phyloP scores from a whole-genome alignment of 2,888 invertebrate genomes.

The Tanypteryx hageni region DNA sequence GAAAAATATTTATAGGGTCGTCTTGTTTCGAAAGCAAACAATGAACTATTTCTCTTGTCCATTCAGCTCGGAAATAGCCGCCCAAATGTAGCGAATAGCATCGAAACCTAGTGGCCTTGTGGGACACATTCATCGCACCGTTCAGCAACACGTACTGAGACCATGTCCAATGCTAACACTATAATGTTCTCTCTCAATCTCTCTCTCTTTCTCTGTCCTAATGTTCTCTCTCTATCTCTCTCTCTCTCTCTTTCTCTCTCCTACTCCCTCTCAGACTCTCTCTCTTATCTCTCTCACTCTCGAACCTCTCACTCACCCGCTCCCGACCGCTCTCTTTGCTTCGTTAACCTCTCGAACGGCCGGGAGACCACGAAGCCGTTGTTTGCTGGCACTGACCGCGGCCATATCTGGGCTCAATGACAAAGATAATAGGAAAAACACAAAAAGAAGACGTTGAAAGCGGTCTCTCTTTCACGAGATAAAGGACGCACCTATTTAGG shows the following conservation, averaged over 20 bases:
- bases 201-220: too few species aligned
- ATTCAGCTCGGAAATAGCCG: background rate
- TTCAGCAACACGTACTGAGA: background rate
- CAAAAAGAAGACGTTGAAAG: background rate
- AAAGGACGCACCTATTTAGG: too few species aligned
- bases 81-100: background rate
- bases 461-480: background rate
- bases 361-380: background rate
- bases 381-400: slow-evolving; percentile 7
- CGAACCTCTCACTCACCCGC: too few species aligned
- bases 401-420: background rate
- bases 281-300: too few species aligned
- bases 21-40: too few species aligned
- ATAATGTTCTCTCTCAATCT: too few species aligned
- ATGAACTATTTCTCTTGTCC: background rate
- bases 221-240: too few species aligned
- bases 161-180: background rate
- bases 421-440: background rate
- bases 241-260: too few species aligned
- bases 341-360: background rate
- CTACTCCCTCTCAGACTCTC: too few species aligned
- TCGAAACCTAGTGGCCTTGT: background rate
- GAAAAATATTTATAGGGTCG: too few species aligned
- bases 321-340: too few species aligned
- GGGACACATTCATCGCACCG: slow-evolving; percentile 1